Conservation (phyloP, 2,797 vertebrate genomes). For the Malacoraja senta region DNA sequence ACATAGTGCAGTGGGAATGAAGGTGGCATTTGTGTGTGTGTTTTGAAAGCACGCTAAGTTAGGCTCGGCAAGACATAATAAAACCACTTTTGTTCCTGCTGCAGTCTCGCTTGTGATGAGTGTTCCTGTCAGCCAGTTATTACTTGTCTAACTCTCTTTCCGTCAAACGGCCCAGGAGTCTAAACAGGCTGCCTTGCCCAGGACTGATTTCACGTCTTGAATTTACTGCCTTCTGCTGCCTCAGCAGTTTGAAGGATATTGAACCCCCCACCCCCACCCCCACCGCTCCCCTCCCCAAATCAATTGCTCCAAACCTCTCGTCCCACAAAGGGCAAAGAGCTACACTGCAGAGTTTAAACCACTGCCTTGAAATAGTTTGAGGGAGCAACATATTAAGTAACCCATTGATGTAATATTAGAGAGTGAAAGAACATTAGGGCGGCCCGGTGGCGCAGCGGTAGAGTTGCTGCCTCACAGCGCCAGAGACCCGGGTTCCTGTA, state of each 20-base stretch:
- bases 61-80: slow-evolving; percentile 25
- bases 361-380: no score
- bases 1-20: neutral
- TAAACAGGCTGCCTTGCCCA: neutral
- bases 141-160: slow-evolving; percentile 22
- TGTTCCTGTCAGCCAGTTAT: slow-evolving; percentile 33
- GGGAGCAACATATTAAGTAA: no score
- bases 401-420: no score
- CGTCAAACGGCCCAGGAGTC: slow-evolving; percentile 4
- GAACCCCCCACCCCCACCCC: neutral
- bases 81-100: slow-evolving; percentile 34
- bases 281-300: neutral
- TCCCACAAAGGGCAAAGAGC: neutral
- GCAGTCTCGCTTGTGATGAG: slow-evolving; percentile 27
- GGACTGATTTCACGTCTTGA: neutral
- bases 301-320: neutral
- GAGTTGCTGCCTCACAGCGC: no score
- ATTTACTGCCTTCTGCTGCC: neutral
- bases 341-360: neutral
- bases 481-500: no score
- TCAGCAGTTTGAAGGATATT: neutral
- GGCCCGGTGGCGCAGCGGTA: no score
- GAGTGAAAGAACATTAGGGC: no score
- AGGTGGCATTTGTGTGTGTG: neutral
- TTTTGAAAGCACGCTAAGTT: slow-evolving; percentile 19